These are phyloP conservation scores for Dynastes hyllus DNA, from an alignment of 2,888 invertebrate genomes.

Conservation along the genomic window DNA sequence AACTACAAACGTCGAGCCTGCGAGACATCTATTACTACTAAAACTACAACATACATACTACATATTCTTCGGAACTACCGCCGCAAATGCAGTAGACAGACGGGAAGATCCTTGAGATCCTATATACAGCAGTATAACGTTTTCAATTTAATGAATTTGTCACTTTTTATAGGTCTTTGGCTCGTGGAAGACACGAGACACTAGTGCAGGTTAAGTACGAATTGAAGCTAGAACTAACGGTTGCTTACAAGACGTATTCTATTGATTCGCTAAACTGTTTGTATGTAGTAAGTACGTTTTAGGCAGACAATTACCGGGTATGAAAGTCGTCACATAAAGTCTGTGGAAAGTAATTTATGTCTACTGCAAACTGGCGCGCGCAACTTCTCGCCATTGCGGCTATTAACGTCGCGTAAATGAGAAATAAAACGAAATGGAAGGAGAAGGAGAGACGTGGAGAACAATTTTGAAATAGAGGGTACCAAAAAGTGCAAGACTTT, in stretches of 20 bases:
- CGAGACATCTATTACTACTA: neutral
- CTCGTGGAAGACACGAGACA: no score
- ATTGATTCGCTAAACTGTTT: constrained; percentile 9
- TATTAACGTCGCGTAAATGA: neutral
- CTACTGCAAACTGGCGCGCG: neutral
- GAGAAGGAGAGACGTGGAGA: no score
- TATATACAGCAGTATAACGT: neutral
- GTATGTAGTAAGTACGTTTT: neutral
- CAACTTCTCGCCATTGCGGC: neutral
- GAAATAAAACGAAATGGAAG: no score
- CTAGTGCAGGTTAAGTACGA: no score
- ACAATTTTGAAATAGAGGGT: no score
- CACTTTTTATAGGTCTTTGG: constrained; percentile 23
- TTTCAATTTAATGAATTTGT: constrained; percentile 40
- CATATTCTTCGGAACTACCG: no score
- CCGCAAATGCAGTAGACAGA: no score
- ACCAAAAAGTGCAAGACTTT: no score
- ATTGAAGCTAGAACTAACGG: no score
- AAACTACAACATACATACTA: neutral
- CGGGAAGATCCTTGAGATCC: no score
- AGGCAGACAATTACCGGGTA: constrained; percentile 12
- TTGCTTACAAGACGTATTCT: neutral
- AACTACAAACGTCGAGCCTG: no score
- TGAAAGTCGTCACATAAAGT: no score
- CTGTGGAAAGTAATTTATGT: neutral